Evolutionary conservation across 1,140 invertebrate species (phyloP), one percentile per base, ranked within the genome.

Genomic region (Lerema accius): DNA sequence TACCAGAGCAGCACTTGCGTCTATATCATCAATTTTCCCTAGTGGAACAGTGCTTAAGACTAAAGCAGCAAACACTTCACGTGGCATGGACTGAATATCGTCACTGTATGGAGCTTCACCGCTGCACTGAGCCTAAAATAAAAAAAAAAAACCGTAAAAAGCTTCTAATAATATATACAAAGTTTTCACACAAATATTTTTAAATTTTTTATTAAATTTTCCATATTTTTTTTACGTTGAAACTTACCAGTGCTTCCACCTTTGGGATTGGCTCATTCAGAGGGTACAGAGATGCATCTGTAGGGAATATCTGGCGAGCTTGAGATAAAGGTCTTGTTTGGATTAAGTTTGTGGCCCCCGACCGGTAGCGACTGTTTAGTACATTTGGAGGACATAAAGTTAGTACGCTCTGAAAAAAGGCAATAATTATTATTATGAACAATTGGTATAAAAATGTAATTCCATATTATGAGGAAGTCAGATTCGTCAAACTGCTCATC

Each of bases 231-330:
- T n/a, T n/a, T n/a, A n/a, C n/a, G 2, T 23, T 23, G 5, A 15
- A 50, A 60, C 72, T 69, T 63, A 93, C 87, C 35, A 93, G 73
- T 0, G 93, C 92, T 79, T 95, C 95, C 3, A 95, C 58, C 84
- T 96, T 96, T 1, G 92, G 91, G 32, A 95, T 73, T 0, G 95
- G 94, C 79, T 96, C 84, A 71, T 92, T 95, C 5, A 96, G 69
- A 6, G 96, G 96, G 93, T 93, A 96, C 7, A 93, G 56, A 4
- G 91, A 82, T 63, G 93, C 92, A 69, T 95, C 92, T 0, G 93
- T 94, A 11, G 94, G 92, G 79, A 91, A 96, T 13, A 92, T 89
- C 68, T 96, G 95, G 53, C 85, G 85, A n/a, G 93, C 94, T 4
- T 91, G 91, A 0, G 94, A 95, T 0, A 95, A 69, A 10, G 91